These are phyloP conservation scores for Catalaphyllia jardinei DNA, from an alignment of 64 coral and sea anemone genomes.

Conservation along the genomic window DNA sequence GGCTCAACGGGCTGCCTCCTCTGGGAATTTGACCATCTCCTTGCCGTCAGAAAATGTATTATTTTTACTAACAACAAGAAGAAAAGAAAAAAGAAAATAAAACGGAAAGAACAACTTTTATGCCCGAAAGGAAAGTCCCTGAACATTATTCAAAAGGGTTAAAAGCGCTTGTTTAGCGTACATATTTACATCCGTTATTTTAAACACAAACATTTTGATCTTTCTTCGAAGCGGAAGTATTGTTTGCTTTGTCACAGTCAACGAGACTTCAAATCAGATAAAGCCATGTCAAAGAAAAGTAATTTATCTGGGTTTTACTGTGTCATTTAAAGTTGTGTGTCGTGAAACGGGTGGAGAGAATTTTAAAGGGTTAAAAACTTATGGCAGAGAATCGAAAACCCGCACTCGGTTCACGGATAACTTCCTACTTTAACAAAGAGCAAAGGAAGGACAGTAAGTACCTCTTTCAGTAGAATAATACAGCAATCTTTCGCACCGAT, in stretches of 20 bases:
- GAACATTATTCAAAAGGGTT: slow-evolving; percentile 2
- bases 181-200: slow-evolving; percentile 38
- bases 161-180: slow-evolving; percentile 40
- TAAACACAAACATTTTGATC: slow-evolving; percentile 43
- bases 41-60: slow-evolving; percentile 3
- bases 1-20: slow-evolving; percentile 14
- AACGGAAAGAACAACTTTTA: background rate
- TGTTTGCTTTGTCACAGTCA: slow-evolving; percentile 26
- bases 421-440: too few species aligned
- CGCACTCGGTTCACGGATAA: too few species aligned
- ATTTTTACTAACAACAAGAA: background rate
- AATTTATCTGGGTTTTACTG: slow-evolving; percentile 37
- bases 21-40: slow-evolving; percentile 25
- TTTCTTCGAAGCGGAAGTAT: slow-evolving; percentile 45
- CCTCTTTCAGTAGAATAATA: slow-evolving; percentile 27
- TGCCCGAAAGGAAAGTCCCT: background rate
- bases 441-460: slow-evolving; percentile 40
- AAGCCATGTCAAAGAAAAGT: slow-evolving; percentile 38
- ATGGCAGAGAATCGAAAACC: slow-evolving; percentile 56
- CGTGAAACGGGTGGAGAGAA: background rate
- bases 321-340: slow-evolving; percentile 18
- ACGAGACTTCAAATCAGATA: background rate
- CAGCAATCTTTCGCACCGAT: slow-evolving; percentile 31
- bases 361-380: slow-evolving; percentile 44
- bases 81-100: background rate